Base-by-base conservation (phyloP, 2,113 vertebrate genomes). In the Halcyon malimbica region DNA sequence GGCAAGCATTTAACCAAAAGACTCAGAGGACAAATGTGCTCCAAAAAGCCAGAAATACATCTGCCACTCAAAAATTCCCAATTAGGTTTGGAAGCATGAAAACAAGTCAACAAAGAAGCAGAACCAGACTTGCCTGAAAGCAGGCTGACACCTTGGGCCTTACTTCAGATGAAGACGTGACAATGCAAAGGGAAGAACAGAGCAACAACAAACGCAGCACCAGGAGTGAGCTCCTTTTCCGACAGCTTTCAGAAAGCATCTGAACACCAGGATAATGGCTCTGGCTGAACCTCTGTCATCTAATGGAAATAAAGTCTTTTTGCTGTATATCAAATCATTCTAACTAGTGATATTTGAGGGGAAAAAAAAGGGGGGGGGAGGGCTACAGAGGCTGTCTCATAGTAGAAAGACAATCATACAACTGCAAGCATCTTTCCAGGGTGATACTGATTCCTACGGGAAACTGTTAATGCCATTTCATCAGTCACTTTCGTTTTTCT, bases 361-460 rank as follows among this genome's bases (percentile, higher is more conserved):
- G n/a, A 51, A 8, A 26, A 33, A 12, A 1, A 5, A 35, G 37
- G 9, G 1, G 4, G 42, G 14, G 13, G 41, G 41, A 5, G 13
- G 13, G 14, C 41, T 42, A 42, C 42, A 42, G 42, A 51, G 8
- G 6, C 41, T 35, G 21, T 16, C 9, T 60, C 31, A 8, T 0
- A 33, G 24, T 1, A 54, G 6, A 51, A 81, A 60, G 18, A 62
- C 2, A 33, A 37, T 13, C 39, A 19, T 4, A 39, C 4, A 65
- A n/a, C 41, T 11, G 4, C 2, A 17, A 60, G 10, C 20, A 48
- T 28, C 57, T 13, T 82, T 26, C 87, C 18, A 11, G n/a, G 60
- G 24, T 1, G 11, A 51, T 6, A 26, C 6, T 1, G 48, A 23
- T 11, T 83, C 26, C 44, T 21, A 12, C 4, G 8, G 65, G 20